A percentile compares a stretch with the other conserved stretches of the same genome.
These are phyloP conservation scores for Adelosebastes latens DNA, from an alignment of 2,797 vertebrate genomes.

Conservation along the genomic window DNA sequence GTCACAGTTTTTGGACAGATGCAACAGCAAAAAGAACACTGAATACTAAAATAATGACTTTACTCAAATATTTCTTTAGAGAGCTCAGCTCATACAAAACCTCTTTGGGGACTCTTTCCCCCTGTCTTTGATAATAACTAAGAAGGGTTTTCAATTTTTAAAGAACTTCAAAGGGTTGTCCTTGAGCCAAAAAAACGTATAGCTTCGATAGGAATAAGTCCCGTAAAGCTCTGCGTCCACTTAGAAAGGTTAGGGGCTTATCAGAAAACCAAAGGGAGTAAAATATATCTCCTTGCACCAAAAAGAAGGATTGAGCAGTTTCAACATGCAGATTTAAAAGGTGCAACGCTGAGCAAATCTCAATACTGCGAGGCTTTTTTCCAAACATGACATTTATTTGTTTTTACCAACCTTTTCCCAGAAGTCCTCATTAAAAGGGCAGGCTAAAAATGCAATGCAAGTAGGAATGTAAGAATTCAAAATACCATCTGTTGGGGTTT, in stretches of 20 bases:
- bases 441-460: background rate
- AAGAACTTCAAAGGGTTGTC: conserved; percentile 27
- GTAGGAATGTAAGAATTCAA: background rate
- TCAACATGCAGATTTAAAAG: conserved; percentile 5
- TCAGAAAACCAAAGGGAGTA: background rate
- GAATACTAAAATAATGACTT: conserved; percentile 4
- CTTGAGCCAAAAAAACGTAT: conserved; percentile 24
- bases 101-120: background rate
- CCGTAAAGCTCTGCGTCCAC: conserved; percentile 13
- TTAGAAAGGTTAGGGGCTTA: conserved; percentile 38
- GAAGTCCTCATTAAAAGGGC: background rate
- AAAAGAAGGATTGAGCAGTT: background rate
- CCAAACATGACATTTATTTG: background rate
- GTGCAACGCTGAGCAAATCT: background rate
- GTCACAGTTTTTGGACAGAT: background rate
- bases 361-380: background rate
- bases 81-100: background rate
- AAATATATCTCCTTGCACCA: background rate
- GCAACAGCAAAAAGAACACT: background rate
- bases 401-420: conserved; percentile 1
- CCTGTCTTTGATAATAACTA: conserved; percentile 6
- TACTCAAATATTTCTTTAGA: background rate
- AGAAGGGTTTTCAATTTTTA: conserved; percentile 9
- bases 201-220: conserved; percentile 8
- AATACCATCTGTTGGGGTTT: background rate